These are phyloP conservation scores for Montipora cactus DNA, from an alignment of 64 coral and sea anemone species.

Conservation along the genomic window DNA sequence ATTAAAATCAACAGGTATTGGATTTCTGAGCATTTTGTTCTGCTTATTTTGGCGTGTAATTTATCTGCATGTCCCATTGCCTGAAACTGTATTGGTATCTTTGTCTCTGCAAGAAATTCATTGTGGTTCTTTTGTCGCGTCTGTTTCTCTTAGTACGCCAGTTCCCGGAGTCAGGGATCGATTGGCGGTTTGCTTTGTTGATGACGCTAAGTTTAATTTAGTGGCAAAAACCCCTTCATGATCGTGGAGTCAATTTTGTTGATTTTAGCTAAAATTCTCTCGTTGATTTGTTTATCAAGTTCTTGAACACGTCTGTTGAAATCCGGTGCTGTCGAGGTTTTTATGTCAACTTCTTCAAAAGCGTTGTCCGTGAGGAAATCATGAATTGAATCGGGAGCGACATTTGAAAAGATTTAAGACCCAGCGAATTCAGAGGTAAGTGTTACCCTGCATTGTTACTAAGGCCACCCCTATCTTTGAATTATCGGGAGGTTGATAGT, in stretches of 20 bases:
- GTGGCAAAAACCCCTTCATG: not conserved
- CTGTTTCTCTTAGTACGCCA: too few relatives aligned
- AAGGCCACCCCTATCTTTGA: too few relatives aligned
- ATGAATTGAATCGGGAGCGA: not conserved
- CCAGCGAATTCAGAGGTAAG: not conserved
- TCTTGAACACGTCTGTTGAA: not conserved
- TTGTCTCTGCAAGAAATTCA: not conserved
- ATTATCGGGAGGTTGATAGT: too few relatives aligned
- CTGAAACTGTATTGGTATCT: not conserved
- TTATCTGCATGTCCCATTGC: too few relatives aligned
- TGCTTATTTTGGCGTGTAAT: not conserved
- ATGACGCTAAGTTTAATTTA: too few relatives aligned
- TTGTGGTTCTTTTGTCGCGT: not conserved
- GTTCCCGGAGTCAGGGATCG: too few relatives aligned
- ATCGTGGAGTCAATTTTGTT: not conserved
- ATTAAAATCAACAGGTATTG: not conserved
- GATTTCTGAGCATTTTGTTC: not conserved
- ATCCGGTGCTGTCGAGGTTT: not conserved
- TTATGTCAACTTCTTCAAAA: not conserved
- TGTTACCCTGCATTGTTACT: too few relatives aligned
- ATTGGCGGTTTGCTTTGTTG: too few relatives aligned
- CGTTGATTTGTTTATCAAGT: slow-evolving; percentile 31
- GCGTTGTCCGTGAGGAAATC: not conserved
- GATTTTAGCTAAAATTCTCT: not conserved
- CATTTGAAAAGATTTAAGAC: not conserved